Conservation (phyloP, 2,113 vertebrate genomes). For the Mirounga angustirostris region DNA sequence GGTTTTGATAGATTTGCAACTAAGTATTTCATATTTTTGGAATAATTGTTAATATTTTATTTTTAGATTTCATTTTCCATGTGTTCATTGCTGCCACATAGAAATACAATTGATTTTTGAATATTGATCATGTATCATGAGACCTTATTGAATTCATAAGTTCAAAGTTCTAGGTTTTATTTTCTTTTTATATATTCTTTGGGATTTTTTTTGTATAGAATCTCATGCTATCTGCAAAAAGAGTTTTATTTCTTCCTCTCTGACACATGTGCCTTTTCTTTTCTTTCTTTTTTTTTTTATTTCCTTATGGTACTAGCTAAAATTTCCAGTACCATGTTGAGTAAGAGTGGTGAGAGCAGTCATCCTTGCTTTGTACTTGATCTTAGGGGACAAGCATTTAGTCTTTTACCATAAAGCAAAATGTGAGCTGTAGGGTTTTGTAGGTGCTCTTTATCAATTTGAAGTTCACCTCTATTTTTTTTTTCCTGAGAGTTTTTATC, state of each 20-base stretch:
- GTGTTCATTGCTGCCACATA: background rate
- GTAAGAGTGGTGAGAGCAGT: background rate
- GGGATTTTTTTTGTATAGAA: background rate
- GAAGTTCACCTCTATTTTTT: background rate
- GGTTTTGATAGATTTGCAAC: background rate
- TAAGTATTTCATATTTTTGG: background rate
- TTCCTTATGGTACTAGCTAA: background rate
- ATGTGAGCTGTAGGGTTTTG: background rate
- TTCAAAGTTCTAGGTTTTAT: background rate
- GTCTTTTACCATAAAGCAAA: background rate
- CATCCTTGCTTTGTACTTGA: background rate
- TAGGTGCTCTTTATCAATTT: background rate
- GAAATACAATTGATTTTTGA: background rate
- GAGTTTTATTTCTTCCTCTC: background rate
- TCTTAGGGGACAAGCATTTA: background rate
- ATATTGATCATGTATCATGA: background rate
- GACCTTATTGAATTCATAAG: background rate
- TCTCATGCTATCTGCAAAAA: background rate
- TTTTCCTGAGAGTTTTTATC: background rate
- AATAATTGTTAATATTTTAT: background rate
- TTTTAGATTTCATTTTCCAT: background rate
- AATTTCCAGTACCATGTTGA: background rate
- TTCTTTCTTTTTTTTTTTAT: background rate
- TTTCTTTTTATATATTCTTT: background rate
- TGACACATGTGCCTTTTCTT: background rate